Percentiles rank a stretch among this genome's conserved stretches.
phyloP scores from a whole-genome alignment of 1,140 invertebrate genomes.

The Bicyclus anynana region DNA sequence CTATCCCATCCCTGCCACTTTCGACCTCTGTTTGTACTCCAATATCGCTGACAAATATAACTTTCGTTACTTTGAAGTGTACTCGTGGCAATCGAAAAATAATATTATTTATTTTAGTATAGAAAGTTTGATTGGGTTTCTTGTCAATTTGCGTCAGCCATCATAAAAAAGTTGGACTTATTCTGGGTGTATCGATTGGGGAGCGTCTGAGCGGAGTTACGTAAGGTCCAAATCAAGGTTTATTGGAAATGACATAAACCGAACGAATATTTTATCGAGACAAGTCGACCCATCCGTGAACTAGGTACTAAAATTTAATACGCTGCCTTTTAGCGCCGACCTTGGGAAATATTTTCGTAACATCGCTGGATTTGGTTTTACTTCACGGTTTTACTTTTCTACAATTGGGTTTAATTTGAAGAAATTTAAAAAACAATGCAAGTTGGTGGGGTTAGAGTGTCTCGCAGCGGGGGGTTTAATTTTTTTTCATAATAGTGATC shows the following conservation, averaged over 20 bases:
- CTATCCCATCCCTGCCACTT: too few species aligned
- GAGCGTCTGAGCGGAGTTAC: slow-evolving; percentile 3
- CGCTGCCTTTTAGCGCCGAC: slow-evolving; percentile 6
- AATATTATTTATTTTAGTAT: not conserved
- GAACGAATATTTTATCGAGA: slow-evolving; percentile 18
- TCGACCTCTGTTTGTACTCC: too few species aligned
- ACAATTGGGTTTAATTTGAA: not conserved
- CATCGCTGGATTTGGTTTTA: not conserved
- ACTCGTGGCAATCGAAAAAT: not conserved
- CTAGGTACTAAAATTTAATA: slow-evolving; percentile 22
- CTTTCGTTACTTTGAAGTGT: not conserved
- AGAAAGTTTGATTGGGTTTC: not conserved
- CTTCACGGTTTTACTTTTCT: not conserved
- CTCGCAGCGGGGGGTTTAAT: too few species aligned
- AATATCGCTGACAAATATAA: not conserved
- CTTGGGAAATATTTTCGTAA: slow-evolving; percentile 9
- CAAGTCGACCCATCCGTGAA: slow-evolving; percentile 15
- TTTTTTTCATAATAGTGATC: too few species aligned
- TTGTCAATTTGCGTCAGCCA: not conserved
- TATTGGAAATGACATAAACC: slow-evolving; percentile 18
- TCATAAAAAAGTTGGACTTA: not conserved
- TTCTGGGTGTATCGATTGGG: slow-evolving; percentile 5
- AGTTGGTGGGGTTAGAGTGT: too few species aligned
- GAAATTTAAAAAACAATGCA: not conserved
- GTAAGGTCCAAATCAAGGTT: slow-evolving; percentile 16